A percentile compares a stretch with the other conserved stretches of the same genome.
Evolutionary conservation across 2,797 vertebrate species (phyloP).

Genomic region (Dromococcyx pavoninus): DNA sequence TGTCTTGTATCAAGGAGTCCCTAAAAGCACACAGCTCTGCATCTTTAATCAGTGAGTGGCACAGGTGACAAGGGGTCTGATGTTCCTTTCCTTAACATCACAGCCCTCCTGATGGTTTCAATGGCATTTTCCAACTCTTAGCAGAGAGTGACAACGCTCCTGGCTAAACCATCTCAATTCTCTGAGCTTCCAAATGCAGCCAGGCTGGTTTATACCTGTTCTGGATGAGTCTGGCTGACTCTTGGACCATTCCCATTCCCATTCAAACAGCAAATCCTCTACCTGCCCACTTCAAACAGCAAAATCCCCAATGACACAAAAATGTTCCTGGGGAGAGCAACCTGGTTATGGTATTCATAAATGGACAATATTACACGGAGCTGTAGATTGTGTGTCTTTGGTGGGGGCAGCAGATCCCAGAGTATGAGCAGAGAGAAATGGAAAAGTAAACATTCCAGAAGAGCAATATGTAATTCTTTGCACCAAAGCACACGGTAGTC

Average conservation of each 20-base stretch:
- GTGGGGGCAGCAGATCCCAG: neutral
- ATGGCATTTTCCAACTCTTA: neutral
- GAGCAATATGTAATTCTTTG: conserved; percentile 31
- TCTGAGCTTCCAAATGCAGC: neutral
- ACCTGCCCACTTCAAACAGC: neutral
- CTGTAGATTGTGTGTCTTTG: neutral
- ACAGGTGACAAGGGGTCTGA: neutral
- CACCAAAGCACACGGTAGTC: conserved; percentile 28
- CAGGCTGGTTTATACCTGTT: neutral
- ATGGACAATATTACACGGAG: neutral
- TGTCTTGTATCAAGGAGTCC: neutral
- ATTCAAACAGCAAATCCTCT: neutral
- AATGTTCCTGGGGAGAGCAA: neutral
- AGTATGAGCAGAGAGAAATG: neutral
- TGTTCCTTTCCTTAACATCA: neutral
- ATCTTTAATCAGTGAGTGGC: neutral
- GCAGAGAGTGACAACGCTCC: neutral
- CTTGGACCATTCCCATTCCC: neutral
- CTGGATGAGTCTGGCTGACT: neutral
- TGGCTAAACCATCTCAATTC: neutral
- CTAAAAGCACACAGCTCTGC: neutral
- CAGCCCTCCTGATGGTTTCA: neutral
- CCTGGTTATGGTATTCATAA: neutral
- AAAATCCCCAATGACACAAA: neutral
- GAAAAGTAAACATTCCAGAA: conserved; percentile 13